Conservation (phyloP, 2,888 invertebrate genomes). For the Oscheius sp. region DNA sequence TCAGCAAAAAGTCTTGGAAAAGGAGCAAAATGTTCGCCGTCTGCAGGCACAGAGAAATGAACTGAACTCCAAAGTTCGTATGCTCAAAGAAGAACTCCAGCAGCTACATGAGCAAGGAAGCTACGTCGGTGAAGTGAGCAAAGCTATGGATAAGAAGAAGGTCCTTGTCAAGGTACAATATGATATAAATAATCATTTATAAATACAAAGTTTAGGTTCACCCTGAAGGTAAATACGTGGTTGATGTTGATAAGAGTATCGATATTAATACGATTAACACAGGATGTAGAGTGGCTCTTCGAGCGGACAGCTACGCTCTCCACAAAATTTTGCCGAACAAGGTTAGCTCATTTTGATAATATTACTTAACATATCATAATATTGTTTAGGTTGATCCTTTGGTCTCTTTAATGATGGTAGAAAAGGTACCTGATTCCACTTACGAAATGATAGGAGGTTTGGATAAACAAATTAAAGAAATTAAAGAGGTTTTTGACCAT, state of each 20-base stretch:
- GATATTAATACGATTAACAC: conserved; percentile 97
- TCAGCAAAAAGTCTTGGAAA: conserved; percentile 90
- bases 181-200: neutral
- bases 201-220: conserved; percentile 80
- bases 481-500: conserved; percentile 84
- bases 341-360: conserved; percentile 74
- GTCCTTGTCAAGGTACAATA: conserved; percentile 86
- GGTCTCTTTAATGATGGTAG: conserved; percentile 99
- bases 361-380: neutral
- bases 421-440: conserved; percentile 99
- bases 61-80: conserved; percentile 97
- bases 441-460: conserved; percentile 99
- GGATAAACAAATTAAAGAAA: conserved; percentile 99
- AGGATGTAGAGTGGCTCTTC: conserved; percentile 94
- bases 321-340: conserved; percentile 99
- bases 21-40: conserved; percentile 93
- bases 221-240: conserved; percentile 99
- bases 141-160: conserved; percentile 99
- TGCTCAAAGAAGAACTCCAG: conserved; percentile 96
- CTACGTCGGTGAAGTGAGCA: conserved; percentile 98
- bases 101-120: conserved; percentile 95
- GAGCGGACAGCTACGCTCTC: conserved; percentile 97
- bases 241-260: conserved; percentile 98
- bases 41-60: conserved; percentile 98
- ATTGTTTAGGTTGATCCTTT: conserved; percentile 87